Evolutionary conservation across 2,888 invertebrate species (phyloP).

Genomic region (Drosophila villosipedis): DNA sequence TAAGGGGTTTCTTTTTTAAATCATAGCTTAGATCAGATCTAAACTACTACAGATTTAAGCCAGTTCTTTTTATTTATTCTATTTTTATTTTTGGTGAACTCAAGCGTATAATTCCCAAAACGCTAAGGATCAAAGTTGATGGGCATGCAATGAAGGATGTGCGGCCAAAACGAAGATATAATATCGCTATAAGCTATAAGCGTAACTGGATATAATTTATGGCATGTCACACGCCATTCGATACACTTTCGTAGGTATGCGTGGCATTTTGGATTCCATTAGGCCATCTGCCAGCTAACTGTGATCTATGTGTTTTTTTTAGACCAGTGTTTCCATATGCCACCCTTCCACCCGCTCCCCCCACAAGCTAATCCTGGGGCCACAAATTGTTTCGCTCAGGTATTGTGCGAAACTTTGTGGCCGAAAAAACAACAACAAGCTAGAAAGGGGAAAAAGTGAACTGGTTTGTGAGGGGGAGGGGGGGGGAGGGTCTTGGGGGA

Average conservation of each 20-base stretch:
- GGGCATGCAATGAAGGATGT: neutral
- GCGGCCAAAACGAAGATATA: conserved; percentile 6
- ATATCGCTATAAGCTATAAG: conserved; percentile 8
- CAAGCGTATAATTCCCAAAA: neutral
- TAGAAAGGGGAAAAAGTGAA: neutral
- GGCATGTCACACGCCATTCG: conserved; percentile 20
- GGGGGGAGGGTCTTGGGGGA: neutral
- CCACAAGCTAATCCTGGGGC: conserved; percentile 39
- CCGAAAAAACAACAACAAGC: neutral
- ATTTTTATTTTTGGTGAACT: neutral
- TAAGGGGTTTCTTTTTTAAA: neutral
- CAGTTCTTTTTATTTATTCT: neutral
- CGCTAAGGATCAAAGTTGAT: neutral
- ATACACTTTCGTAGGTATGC: conserved; percentile 3
- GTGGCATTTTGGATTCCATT: conserved; percentile 39
- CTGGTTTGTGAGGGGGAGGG: neutral
- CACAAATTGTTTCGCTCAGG: conserved; percentile 45
- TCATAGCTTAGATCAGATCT: neutral
- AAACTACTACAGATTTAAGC: neutral
- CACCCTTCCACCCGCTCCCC: neutral
- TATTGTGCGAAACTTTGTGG: conserved; percentile 46
- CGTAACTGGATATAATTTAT: conserved; percentile 39
- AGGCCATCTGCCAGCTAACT: conserved; percentile 58
- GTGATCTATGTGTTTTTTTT: conserved; percentile 41
- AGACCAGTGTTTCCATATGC: conserved; percentile 8